phyloP scores from a whole-genome alignment of 2,113 vertebrate species.

The Tragulus kanchil region DNA sequence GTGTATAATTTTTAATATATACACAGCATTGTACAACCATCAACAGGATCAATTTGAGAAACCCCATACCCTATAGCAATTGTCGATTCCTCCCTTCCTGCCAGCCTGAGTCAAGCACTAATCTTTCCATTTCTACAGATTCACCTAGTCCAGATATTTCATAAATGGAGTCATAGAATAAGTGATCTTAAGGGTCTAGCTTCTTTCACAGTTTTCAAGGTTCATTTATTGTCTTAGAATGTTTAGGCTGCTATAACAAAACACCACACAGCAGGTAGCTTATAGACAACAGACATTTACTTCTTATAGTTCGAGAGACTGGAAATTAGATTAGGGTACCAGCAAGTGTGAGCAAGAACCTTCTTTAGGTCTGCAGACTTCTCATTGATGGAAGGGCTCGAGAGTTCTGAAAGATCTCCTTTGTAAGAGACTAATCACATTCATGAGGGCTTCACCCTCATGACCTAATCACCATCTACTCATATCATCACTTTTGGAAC shows the following conservation, averaged over 20 bases:
- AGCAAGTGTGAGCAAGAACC: neutral
- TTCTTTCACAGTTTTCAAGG: neutral
- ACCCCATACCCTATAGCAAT: neutral
- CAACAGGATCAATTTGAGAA: neutral
- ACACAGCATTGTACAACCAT: neutral
- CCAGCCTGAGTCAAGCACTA: neutral
- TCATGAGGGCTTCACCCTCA: neutral
- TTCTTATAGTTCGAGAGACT: neutral
- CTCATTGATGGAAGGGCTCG: neutral
- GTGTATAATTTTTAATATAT: neutral
- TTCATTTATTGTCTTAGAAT: neutral
- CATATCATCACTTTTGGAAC: neutral
- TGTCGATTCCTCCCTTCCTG: neutral
- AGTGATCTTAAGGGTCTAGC: neutral
- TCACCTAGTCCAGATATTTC: neutral
- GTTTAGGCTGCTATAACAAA: neutral
- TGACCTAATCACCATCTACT: neutral
- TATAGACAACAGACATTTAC: neutral
- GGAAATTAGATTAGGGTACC: neutral
- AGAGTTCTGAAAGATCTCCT: neutral
- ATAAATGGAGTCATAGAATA: neutral
- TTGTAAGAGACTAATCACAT: neutral
- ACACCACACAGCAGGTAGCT: neutral
- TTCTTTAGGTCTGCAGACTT: neutral
- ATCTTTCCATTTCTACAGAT: neutral